Percentiles rank a stretch among this genome's conserved stretches.
Conservation (phyloP, 1,140 invertebrate species). For the Micrasema longulum region DNA sequence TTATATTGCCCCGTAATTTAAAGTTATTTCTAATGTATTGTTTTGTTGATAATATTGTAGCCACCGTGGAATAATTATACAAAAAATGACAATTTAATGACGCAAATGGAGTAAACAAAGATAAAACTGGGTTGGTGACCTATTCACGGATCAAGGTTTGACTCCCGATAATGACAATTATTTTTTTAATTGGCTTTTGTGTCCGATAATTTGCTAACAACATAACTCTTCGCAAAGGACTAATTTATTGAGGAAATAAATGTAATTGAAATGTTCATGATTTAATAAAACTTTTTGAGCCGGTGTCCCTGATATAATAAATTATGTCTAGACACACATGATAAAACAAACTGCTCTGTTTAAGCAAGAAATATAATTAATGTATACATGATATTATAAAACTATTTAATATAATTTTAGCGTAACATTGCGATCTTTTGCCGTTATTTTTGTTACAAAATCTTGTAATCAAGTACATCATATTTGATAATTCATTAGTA, state of each 20-base stretch:
- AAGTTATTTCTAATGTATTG: not conserved
- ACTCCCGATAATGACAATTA: constrained; percentile 22
- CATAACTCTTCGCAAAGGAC: not conserved
- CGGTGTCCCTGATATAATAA: not conserved
- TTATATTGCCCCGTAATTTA: constrained; percentile 1
- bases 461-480: too few species aligned
- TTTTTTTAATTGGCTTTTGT: constrained; percentile 30
- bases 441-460: too few species aligned
- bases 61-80: constrained; percentile 32
- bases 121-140: constrained; percentile 46
- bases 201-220: not conserved
- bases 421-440: too few species aligned
- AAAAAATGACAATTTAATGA: constrained; percentile 47
- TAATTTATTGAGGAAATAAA: not conserved
- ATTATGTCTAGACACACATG: not conserved
- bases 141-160: constrained; percentile 40
- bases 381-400: not conserved
- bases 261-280: not conserved
- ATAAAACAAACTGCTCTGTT: not conserved
- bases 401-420: not conserved
- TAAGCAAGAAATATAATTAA: not conserved
- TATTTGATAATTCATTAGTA: too few species aligned
- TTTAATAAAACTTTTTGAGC: not conserved
- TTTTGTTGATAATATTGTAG: not conserved
- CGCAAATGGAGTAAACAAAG: constrained; percentile 52